A percentile compares a stretch with the other conserved stretches of the same genome.
These are phyloP conservation scores for Cyclopterus lumpus DNA, from an alignment of 2,797 vertebrate species.

Conservation along the genomic window DNA sequence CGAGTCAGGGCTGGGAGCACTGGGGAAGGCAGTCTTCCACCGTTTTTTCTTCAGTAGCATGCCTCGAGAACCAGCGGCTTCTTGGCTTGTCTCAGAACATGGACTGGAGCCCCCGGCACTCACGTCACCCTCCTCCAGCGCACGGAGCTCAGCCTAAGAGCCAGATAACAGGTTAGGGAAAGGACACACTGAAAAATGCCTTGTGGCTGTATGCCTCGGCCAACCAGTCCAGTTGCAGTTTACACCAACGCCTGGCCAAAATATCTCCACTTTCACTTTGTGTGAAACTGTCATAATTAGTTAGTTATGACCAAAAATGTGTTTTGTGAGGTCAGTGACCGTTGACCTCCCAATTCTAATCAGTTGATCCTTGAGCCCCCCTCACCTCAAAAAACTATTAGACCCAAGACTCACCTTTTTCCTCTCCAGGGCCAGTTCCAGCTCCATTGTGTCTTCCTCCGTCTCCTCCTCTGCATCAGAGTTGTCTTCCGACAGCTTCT, in stretches of 20 bases:
- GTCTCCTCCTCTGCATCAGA: conserved; percentile 87
- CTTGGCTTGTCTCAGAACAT: conserved; percentile 92
- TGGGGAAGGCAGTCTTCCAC: conserved; percentile 93
- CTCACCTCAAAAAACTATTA: background rate
- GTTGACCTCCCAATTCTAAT: background rate
- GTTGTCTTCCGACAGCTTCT: conserved; percentile 88
- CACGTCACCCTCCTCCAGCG: conserved; percentile 95
- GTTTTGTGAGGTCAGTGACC: background rate
- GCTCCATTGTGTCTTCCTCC: conserved; percentile 93
- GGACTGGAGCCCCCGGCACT: conserved; percentile 94
- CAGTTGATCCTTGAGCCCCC: background rate
- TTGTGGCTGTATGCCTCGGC: background rate
- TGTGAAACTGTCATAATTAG: background rate
- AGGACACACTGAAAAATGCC: background rate
- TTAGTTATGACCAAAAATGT: no score
- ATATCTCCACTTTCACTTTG: background rate
- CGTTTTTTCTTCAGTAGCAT: conserved; percentile 85
- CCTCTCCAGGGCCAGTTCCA: conserved; percentile 94
- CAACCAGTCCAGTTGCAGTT: background rate
- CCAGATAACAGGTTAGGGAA: background rate
- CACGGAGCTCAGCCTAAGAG: conserved; percentile 92
- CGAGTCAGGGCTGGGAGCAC: conserved; percentile 89
- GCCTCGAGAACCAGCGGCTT: conserved; percentile 79
- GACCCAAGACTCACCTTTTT: conserved; percentile 87
- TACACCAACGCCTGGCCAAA: background rate